A percentile compares a stretch with the other conserved stretches of the same genome.
These are phyloP conservation scores for Bubo scandiacus DNA, from an alignment of 2,113 vertebrate genomes.

Conservation along the genomic window DNA sequence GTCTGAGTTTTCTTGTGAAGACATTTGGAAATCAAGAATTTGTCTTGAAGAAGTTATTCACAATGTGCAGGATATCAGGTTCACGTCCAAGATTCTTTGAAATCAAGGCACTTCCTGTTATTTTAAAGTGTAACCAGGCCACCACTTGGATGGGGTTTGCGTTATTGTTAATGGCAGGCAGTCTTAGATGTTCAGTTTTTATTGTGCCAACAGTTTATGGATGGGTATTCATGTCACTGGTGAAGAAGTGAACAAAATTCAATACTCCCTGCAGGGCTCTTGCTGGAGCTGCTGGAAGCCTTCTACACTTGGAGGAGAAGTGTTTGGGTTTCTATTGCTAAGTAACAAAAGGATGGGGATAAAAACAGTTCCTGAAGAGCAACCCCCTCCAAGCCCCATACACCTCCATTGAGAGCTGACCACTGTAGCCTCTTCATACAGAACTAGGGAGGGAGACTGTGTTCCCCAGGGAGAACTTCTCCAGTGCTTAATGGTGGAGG, in stretches of 20 bases:
- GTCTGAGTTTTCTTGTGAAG: not conserved
- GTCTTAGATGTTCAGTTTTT: not conserved
- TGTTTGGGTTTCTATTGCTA: constrained; percentile 26
- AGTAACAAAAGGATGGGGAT: not conserved
- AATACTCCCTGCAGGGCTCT: not conserved
- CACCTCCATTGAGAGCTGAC: not conserved
- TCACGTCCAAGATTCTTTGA: not conserved
- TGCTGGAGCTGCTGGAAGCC: constrained; percentile 18
- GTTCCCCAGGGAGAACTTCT: not conserved
- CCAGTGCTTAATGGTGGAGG: not conserved
- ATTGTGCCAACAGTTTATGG: not conserved
- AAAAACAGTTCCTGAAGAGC: not conserved
- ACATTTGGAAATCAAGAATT: not conserved
- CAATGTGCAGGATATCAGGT: not conserved
- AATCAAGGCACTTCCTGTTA: not conserved
- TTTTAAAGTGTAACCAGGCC: not conserved
- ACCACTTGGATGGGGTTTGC: not conserved
- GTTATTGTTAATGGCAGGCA: not conserved
- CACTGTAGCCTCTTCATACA: not conserved
- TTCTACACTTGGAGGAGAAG: not conserved
- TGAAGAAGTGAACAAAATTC: not conserved
- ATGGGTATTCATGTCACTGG: not conserved
- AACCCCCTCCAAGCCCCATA: not conserved
- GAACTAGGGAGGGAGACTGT: not conserved
- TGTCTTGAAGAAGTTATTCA: not conserved